Conservation (phyloP, 1,140 invertebrate species). For the Chlorops oryzae region DNA sequence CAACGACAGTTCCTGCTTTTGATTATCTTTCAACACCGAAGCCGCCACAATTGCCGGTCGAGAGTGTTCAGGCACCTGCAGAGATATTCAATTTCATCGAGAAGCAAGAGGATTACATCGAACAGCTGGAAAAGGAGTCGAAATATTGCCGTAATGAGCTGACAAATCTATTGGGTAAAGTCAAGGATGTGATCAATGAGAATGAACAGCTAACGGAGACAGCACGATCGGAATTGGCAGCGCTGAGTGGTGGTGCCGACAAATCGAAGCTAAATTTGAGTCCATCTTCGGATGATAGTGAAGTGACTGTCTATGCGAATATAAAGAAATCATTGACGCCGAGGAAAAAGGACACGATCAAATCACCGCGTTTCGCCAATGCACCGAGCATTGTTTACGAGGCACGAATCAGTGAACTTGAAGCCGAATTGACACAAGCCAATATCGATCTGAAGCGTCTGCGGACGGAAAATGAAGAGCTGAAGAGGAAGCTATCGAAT, state of each 20-base stretch:
- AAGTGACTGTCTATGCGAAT: slow-evolving; percentile 49
- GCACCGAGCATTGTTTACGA: slow-evolving; percentile 71
- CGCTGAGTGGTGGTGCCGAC: slow-evolving; percentile 12
- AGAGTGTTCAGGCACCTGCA: slow-evolving; percentile 34
- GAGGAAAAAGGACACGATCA: slow-evolving; percentile 21
- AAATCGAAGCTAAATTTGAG: slow-evolving; percentile 44
- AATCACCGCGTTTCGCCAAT: slow-evolving; percentile 40
- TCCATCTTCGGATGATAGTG: slow-evolving; percentile 47
- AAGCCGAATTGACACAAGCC: slow-evolving; percentile 70
- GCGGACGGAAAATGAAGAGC: slow-evolving; percentile 60
- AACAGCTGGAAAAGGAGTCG: slow-evolving; percentile 73
- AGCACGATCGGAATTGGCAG: slow-evolving; percentile 52
- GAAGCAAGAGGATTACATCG: slow-evolving; percentile 77
- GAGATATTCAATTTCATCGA: slow-evolving; percentile 69
- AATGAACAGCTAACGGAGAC: slow-evolving; percentile 71
- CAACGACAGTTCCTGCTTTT: not conserved
- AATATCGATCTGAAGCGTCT: slow-evolving; percentile 68
- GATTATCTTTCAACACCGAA: slow-evolving; percentile 12
- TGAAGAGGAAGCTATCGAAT: slow-evolving; percentile 56
- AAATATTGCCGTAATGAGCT: slow-evolving; percentile 72
- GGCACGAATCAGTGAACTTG: slow-evolving; percentile 73
- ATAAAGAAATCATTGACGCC: slow-evolving; percentile 20
- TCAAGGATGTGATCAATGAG: slow-evolving; percentile 74
- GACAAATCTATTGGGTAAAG: slow-evolving; percentile 66
- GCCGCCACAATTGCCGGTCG: slow-evolving; percentile 12